These are phyloP conservation scores for Platycnemis pennipes DNA, from an alignment of 2,888 invertebrate species.

Conservation along the genomic window DNA sequence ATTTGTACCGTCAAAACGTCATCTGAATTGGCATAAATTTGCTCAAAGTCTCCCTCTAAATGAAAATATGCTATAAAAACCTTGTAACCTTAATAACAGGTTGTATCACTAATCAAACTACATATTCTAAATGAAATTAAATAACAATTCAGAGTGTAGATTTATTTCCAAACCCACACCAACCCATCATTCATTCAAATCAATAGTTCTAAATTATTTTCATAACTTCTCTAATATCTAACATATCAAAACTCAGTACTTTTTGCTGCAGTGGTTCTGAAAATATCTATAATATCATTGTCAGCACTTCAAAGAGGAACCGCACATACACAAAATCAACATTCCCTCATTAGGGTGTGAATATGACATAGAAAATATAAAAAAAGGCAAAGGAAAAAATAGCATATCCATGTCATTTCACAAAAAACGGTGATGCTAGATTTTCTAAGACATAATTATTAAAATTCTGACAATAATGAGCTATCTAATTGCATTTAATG, in stretches of 20 bases:
- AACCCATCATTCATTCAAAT: conserved; percentile 71
- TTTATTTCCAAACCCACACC: conserved; percentile 70
- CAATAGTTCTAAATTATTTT: conserved; percentile 68
- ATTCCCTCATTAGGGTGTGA: conserved; percentile 70
- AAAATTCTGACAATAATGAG: conserved; percentile 70
- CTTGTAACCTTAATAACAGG: conserved; percentile 69
- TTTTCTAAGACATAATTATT: conserved; percentile 66
- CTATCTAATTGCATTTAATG: conserved; percentile 70
- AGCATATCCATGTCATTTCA: conserved; percentile 69
- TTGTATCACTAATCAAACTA: conserved; percentile 70
- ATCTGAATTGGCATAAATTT: conserved; percentile 72
- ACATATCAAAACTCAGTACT: conserved; percentile 71
- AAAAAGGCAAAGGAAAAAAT: conserved; percentile 70
- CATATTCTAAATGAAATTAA: conserved; percentile 70
- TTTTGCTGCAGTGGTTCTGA: conserved; percentile 68
- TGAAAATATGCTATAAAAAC: conserved; percentile 71
- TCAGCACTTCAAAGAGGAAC: conserved; percentile 66
- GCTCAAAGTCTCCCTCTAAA: conserved; percentile 71
- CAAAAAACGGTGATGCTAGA: conserved; percentile 69
- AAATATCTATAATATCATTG: conserved; percentile 69
- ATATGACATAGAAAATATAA: conserved; percentile 70
- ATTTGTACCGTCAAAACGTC: conserved; percentile 73
- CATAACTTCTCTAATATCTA: conserved; percentile 69
- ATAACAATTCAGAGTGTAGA: conserved; percentile 70
- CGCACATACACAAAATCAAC: conserved; percentile 68